Base-by-base conservation (phyloP, 2,113 vertebrate genomes). In the Fulica atra region DNA sequence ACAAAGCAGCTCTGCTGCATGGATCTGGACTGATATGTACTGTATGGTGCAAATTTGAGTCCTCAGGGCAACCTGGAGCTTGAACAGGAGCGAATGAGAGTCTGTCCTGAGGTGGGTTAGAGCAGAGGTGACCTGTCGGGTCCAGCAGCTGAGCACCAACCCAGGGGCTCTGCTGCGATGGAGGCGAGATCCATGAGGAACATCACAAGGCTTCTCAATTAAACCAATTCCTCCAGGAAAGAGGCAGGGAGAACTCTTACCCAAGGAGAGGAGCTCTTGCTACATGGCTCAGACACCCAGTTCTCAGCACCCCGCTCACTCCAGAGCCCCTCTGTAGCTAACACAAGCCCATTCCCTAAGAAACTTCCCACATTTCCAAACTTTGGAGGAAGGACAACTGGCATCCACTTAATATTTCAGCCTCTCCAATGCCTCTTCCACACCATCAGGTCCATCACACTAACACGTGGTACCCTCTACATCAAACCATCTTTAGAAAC, bases 131-230 rank as follows among this genome's bases (percentile, higher is more conserved):
- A 69, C 4, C 42, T 6, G 1, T 7, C 0, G 5, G 36, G 13
- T 38, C 29, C 84, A 50, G n/a, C 36, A 77, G 68, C 17, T 0
- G 0, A 64, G 48, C 59, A 42, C 7, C 40, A 31, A 0, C 10
- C 63, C n/a, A n/a, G 10, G 36, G 72, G 50, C 64, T 89, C 69
- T 25, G 48, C 70, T 25, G 70, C 0, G 7, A 18, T 3, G 1
- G 87, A 54, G 42, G 26, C 0, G 5, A 69, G 59, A 15, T 3
- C 74, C 33, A 76, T 7, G 65, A 60, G 60, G 66, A 85, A 1
- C 53, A 68, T 29, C 7, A 2, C 66, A 7, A 16, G 0, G 1
- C 24, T 2, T 74, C 79, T 23, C 65, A 7, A 0, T 2, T 4
- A 9, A 38, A 57, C 7, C 16, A 33, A 40, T 38, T 14, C 44